phyloP scores from a whole-genome alignment of 2,113 vertebrate genomes.

The Phaethornis superciliosus region DNA sequence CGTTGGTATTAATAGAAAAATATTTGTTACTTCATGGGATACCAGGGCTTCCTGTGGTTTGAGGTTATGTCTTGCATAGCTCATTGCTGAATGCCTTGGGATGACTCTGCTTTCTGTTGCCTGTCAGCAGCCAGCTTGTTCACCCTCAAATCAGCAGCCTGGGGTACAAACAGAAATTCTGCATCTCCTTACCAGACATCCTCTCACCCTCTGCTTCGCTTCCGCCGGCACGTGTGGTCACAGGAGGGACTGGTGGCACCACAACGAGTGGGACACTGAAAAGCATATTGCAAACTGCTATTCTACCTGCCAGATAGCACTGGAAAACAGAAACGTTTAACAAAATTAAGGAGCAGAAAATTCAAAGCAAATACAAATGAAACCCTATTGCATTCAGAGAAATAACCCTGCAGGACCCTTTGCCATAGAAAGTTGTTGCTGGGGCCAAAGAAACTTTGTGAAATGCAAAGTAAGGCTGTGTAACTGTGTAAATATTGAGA shows the following conservation, averaged over 20 bases:
- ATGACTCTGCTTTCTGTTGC: not conserved
- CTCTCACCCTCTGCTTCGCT: not conserved
- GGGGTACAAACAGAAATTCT: not conserved
- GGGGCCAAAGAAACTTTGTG: not conserved
- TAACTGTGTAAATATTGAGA: not conserved
- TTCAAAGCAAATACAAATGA: not conserved
- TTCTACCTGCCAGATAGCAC: not conserved
- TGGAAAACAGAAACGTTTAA: not conserved
- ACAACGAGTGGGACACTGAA: not conserved
- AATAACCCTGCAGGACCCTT: not conserved
- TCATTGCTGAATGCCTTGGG: not conserved
- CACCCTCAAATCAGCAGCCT: not conserved
- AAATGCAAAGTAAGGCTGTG: not conserved
- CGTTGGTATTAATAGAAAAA: conserved; percentile 67
- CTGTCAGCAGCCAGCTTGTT: not conserved
- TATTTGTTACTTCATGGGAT: conserved; percentile 63
- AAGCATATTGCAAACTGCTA: not conserved
- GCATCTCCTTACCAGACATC: not conserved
- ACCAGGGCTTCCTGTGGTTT: conserved; percentile 62
- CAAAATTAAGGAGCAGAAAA: not conserved
- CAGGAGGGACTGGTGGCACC: rapidly evolving
- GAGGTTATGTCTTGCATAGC: conserved; percentile 48
- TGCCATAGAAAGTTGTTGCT: not conserved
- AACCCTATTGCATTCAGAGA: not conserved
- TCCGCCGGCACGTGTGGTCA: rapidly evolving